Conservation (phyloP, 2,797 vertebrate species). For the Urosaurus nigricauda region DNA sequence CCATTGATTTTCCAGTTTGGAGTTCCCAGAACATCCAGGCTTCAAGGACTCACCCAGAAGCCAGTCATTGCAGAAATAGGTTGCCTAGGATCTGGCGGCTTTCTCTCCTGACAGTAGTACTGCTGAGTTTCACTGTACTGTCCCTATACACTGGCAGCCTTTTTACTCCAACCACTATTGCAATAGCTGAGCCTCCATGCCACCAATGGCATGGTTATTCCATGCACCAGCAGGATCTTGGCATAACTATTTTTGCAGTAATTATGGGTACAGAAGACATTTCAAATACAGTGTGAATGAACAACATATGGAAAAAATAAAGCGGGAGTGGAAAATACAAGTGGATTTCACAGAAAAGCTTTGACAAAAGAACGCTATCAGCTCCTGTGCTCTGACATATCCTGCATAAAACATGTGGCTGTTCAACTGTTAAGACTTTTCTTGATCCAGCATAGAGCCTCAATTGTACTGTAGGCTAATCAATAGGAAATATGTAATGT, state of each 20-base stretch:
- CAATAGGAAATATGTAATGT: background rate
- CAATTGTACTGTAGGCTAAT: background rate
- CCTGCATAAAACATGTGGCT: conserved; percentile 10
- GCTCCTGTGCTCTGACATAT: conserved; percentile 2
- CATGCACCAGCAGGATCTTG: too few relatives aligned
- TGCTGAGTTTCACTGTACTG: too few relatives aligned
- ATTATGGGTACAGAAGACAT: background rate
- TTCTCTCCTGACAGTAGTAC: too few relatives aligned
- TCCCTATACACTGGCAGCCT: too few relatives aligned
- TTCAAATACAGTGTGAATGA: conserved; percentile 1
- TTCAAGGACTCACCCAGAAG: too few relatives aligned
- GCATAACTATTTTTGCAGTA: background rate
- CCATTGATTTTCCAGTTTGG: too few relatives aligned
- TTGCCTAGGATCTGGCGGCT: too few relatives aligned
- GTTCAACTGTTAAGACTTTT: conserved; percentile 1
- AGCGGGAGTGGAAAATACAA: conserved; percentile 17
- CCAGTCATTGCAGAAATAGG: too few relatives aligned
- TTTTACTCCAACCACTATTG: too few relatives aligned
- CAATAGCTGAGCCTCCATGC: too few relatives aligned
- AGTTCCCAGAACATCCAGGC: too few relatives aligned
- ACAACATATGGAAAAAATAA: conserved; percentile 5
- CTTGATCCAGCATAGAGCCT: background rate
- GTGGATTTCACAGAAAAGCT: conserved; percentile 12
- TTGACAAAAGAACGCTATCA: conserved; percentile 18
- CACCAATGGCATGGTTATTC: too few relatives aligned